Conservation (phyloP, 2,113 vertebrate genomes). For the Entomyzon cyanotis region DNA sequence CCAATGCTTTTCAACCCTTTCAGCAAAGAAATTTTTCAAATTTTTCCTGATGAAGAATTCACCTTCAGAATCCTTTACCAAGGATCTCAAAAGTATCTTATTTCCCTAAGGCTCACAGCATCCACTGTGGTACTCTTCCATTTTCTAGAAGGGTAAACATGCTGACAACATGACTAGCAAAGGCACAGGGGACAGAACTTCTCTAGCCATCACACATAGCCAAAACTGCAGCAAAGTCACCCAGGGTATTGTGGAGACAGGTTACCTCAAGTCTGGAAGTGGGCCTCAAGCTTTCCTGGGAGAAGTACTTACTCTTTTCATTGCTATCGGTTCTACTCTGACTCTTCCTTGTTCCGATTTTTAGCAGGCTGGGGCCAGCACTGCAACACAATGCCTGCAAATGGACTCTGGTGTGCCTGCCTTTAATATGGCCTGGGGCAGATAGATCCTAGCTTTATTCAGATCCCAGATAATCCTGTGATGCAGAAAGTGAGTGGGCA, state of each 20-base stretch:
- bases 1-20: neutral
- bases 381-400: neutral
- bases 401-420: neutral
- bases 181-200: neutral
- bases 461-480: neutral
- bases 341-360: neutral
- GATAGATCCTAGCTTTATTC: neutral
- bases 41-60: neutral
- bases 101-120: neutral
- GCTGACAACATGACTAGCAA: neutral
- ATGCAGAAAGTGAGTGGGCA: conserved; percentile 38
- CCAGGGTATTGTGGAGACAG: accelerated
- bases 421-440: neutral
- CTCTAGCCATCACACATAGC: neutral
- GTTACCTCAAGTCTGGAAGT: no score
- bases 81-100: neutral
- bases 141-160: neutral
- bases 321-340: neutral
- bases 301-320: neutral
- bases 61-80: neutral
- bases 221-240: neutral
- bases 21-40: neutral
- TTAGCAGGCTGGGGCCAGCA: neutral
- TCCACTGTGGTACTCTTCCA: neutral
- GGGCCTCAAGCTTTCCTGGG: neutral